Conservation (phyloP, 2,113 vertebrate genomes). For the Carassius gibelio region DNA sequence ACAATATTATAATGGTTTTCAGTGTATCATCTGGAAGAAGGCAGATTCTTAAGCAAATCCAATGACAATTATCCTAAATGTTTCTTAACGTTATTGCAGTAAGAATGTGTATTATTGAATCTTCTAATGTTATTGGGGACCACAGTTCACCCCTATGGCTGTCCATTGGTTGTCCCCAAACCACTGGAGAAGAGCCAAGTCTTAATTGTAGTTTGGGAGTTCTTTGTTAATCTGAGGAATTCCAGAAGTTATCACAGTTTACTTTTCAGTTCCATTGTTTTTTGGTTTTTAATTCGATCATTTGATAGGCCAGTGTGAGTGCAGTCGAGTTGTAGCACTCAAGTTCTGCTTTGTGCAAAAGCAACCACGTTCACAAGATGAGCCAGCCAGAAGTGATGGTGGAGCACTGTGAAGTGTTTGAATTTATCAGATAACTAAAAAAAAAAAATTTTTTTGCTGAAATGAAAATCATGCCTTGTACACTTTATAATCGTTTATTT, state of each 20-base stretch:
- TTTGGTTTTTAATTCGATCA: conserved; percentile 20
- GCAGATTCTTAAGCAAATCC: no score
- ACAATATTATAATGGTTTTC: no score
- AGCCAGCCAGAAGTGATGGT: conserved; percentile 54
- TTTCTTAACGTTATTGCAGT: no score
- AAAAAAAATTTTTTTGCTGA: neutral
- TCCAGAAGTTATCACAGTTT: conserved; percentile 4
- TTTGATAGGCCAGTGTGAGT: conserved; percentile 51
- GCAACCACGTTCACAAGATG: neutral
- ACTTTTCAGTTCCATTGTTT: conserved; percentile 32
- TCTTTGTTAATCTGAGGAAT: conserved; percentile 44
- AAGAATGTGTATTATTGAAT: conserved; percentile 9
- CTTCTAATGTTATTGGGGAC: conserved; percentile 61
- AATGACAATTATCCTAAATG: no score
- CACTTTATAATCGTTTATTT: conserved; percentile 57
- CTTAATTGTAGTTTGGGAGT: conserved; percentile 34
- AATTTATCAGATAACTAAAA: conserved; percentile 35
- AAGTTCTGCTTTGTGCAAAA: conserved; percentile 58
- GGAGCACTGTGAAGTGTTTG: conserved; percentile 57
- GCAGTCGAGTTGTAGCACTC: conserved; percentile 38
- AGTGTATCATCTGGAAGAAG: no score
- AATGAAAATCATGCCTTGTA: conserved; percentile 56
- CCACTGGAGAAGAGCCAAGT: conserved; percentile 31
- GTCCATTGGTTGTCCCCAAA: conserved; percentile 38
- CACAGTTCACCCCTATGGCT: conserved; percentile 51